Base-by-base conservation (phyloP, 2,113 vertebrate species). In the Perccottus glenii region DNA sequence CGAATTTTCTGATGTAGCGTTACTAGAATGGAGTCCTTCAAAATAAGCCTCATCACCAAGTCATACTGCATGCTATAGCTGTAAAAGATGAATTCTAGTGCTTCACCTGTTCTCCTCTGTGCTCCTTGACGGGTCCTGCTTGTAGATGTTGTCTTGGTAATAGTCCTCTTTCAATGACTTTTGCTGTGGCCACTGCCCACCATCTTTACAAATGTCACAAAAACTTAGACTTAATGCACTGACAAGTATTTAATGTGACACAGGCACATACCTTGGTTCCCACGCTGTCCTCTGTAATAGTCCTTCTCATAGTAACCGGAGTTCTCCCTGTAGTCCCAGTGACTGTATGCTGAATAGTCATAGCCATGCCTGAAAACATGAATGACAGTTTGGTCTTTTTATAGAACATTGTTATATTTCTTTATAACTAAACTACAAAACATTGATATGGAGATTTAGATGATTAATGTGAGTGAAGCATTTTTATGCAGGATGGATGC, bases 321-420 rank as follows among this genome's bases (percentile, higher is more conserved):
- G 71, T 55, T 67, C 16, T 88, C 86, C 51, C 80, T 88, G 83
- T 88, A 87, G 72, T 88, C 85, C 88, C 90, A 88, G 12, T 83
- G 84, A 56, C 49, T 57, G n/a, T 89, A 67, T 0, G 84, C 53
- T 19, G 70, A 61, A 52, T 88, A 87, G 40, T 91, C 85, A 60
- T 87, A 88, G 1, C 75, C 83, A 53, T 84, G 86, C 62, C 91
- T 91, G 64, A 32, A 75, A 77, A 61, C 36, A 55, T 2, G 27
- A 33, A 27, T 3, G 3, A 27, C 19, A 27, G 19, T 27, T 27
- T 27, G n/a, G n/a, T n/a, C n/a, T n/a, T n/a, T n/a, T n/a, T n/a
- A n/a, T n/a, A n/a, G n/a, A n/a, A 27, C 19, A 27, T 27, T 27
- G 19, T 27, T 27, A 27, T 27, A 27, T 27, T 3, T 27, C 19